Conservation (phyloP, 2,888 invertebrate species). For the Orchesellides sinensis region DNA sequence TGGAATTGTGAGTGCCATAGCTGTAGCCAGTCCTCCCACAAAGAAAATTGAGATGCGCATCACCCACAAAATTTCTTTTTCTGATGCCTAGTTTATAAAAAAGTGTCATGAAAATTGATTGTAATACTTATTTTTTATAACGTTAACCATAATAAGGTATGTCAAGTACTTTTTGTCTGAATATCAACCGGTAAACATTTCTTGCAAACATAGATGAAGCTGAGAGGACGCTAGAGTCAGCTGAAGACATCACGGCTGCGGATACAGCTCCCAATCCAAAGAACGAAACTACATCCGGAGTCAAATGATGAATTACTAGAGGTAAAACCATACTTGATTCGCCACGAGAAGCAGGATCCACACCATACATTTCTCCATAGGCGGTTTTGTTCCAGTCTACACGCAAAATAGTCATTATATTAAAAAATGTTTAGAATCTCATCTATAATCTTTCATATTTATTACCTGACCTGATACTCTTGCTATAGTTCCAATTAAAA, state of each 20-base stretch:
- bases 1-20: conserved; percentile 83
- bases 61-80: conserved; percentile 83
- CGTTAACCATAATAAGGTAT: background rate
- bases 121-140: background rate
- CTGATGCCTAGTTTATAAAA: conserved; percentile 80
- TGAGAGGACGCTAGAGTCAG: conserved; percentile 84
- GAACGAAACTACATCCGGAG: conserved; percentile 81
- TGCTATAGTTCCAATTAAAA: conserved; percentile 83
- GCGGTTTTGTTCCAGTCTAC: conserved; percentile 79
- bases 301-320: conserved; percentile 81
- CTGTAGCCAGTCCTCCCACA: conserved; percentile 81
- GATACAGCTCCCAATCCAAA: conserved; percentile 85
- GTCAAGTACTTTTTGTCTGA: conserved; percentile 81
- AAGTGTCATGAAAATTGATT: background rate
- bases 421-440: background rate
- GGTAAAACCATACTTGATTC: conserved; percentile 82
- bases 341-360: conserved; percentile 75
- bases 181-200: conserved; percentile 83
- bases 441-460: background rate
- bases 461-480: conserved; percentile 79
- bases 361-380: conserved; percentile 68
- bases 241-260: conserved; percentile 87
- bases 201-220: conserved; percentile 86
- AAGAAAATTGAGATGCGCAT: conserved; percentile 82
- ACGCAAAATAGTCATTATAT: conserved; percentile 19